These are phyloP conservation scores for Protophormia terraenovae DNA, from an alignment of 2,888 invertebrate genomes.

Conservation along the genomic window DNA sequence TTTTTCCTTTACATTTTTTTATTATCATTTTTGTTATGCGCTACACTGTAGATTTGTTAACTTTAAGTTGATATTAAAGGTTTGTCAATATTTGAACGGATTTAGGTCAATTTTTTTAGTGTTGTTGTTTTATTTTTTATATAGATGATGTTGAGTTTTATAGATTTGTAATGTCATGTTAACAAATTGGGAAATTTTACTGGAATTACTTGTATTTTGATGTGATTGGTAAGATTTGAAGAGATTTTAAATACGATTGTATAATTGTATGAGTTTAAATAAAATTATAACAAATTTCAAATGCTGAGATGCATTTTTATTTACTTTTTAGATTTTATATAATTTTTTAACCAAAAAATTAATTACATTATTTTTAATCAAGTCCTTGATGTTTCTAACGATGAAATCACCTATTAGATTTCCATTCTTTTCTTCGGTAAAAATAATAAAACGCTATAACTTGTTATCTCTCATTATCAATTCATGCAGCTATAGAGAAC, in stretches of 20 bases:
- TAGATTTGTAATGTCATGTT: constrained; percentile 8
- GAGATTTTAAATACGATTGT: neutral
- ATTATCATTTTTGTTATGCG: constrained; percentile 21
- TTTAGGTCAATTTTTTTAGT: constrained; percentile 37
- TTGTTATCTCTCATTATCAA: too few relatives aligned
- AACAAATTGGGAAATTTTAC: neutral
- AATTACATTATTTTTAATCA: too few relatives aligned
- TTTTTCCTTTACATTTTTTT: constrained; percentile 6
- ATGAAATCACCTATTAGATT: too few relatives aligned
- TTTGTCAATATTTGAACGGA: constrained; percentile 32
- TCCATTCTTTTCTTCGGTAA: too few relatives aligned
- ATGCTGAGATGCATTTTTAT: too few relatives aligned
- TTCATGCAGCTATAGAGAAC: too few relatives aligned
- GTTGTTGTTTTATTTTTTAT: neutral
- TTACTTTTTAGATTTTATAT: too few relatives aligned
- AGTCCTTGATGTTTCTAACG: too few relatives aligned
- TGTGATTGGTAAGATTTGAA: neutral
- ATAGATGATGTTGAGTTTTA: neutral
- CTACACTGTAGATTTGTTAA: constrained; percentile 43
- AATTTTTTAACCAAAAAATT: too few relatives aligned
- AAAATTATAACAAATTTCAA: too few relatives aligned
- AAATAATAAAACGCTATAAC: too few relatives aligned
- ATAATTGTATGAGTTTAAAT: too few relatives aligned
- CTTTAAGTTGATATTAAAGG: constrained; percentile 11
- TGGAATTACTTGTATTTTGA: neutral